These are phyloP conservation scores for Hedychridium roseum DNA, from an alignment of 2,888 invertebrate genomes.

Conservation along the genomic window DNA sequence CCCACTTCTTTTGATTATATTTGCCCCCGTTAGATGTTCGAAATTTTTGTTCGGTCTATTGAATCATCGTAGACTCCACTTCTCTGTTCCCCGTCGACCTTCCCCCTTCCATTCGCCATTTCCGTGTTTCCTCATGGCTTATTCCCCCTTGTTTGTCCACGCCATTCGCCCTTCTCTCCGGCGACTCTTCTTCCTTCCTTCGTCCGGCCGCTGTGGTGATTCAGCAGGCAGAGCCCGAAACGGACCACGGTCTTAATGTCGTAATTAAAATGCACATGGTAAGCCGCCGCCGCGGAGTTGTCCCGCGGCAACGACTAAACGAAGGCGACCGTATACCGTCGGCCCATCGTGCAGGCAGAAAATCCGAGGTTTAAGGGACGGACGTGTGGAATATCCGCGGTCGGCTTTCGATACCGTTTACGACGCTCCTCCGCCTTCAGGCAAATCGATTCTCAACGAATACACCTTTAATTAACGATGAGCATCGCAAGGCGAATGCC, in stretches of 20 bases:
- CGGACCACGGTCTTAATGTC: conserved; percentile 48
- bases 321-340: conserved; percentile 30
- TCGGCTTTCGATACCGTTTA: no score
- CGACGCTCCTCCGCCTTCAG: no score
- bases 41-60: no score
- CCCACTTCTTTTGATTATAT: no score
- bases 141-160: not conserved
- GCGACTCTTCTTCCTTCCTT: not conserved
- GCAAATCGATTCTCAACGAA: no score
- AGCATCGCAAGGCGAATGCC: no score
- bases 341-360: conserved; percentile 11
- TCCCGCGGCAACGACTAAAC: conserved; percentile 45
- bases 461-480: no score
- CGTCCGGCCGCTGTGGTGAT: no score
- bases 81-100: no score
- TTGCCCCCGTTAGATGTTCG: no score
- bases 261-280: conserved; percentile 57
- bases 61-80: no score
- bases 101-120: conserved; percentile 19
- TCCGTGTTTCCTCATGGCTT: conserved; percentile 1
- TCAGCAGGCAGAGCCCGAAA: conserved; percentile 28
- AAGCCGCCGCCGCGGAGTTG: conserved; percentile 43
- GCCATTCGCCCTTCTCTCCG: not conserved
- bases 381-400: no score
- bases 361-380: conserved; percentile 32